Conservation (phyloP, 2,797 vertebrate species). For the Anabas testudineus region DNA sequence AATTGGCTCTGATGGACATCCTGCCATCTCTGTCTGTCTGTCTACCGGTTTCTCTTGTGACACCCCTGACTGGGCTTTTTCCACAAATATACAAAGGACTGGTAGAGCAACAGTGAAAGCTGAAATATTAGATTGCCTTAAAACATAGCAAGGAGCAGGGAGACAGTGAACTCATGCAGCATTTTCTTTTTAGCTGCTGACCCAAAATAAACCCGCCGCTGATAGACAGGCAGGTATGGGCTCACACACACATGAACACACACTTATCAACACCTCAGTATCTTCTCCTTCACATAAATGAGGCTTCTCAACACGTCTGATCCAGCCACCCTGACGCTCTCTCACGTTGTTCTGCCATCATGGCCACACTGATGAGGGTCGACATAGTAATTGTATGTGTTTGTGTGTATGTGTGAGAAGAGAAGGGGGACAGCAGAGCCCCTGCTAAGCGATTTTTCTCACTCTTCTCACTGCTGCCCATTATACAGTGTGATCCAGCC, state of each 20-base stretch:
- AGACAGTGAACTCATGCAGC: slow-evolving; percentile 50
- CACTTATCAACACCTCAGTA: slow-evolving; percentile 52
- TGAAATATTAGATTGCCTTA: slow-evolving; percentile 46
- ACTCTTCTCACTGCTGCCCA: slow-evolving; percentile 43
- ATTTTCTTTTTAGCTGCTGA: slow-evolving; percentile 55
- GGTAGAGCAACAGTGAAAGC: neutral
- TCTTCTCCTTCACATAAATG: slow-evolving; percentile 25
- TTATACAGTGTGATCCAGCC: slow-evolving; percentile 42
- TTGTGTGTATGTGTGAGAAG: slow-evolving; percentile 33
- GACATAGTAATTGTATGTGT: slow-evolving; percentile 51
- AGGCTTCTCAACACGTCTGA: slow-evolving; percentile 41
- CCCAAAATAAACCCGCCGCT: slow-evolving; percentile 11
- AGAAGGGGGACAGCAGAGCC: slow-evolving; percentile 2
- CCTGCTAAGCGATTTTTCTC: slow-evolving; percentile 62
- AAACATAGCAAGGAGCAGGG: slow-evolving; percentile 52
- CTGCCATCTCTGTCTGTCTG: slow-evolving; percentile 46
- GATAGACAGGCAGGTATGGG: slow-evolving; percentile 23
- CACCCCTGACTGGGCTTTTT: neutral
- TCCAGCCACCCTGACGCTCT: slow-evolving; percentile 29
- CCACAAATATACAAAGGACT: slow-evolving; percentile 5
- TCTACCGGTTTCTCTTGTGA: slow-evolving; percentile 17
- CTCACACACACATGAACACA: slow-evolving; percentile 25
- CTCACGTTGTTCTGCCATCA: slow-evolving; percentile 55
- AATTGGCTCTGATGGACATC: slow-evolving; percentile 73
- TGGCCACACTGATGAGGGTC: slow-evolving; percentile 60